phyloP scores from a whole-genome alignment of 2,797 vertebrate genomes.

The Neolamprologus multifasciatus region DNA sequence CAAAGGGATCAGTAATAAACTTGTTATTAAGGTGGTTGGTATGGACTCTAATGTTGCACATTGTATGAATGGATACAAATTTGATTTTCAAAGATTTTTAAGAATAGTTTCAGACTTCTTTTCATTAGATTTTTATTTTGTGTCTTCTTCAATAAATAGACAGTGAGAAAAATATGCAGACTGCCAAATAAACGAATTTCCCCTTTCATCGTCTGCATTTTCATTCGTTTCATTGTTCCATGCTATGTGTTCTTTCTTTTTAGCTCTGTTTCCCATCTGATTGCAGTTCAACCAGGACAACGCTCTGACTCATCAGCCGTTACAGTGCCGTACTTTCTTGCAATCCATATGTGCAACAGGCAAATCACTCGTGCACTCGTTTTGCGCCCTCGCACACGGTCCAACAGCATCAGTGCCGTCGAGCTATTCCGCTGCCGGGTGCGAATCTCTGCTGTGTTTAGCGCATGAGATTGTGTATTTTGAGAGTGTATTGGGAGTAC shows the following conservation, averaged over 20 bases:
- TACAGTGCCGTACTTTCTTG: neutral
- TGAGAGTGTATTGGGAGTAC: conserved; percentile 83
- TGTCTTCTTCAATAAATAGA: neutral
- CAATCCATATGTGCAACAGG: neutral
- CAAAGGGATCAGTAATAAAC: neutral
- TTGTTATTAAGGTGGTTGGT: neutral
- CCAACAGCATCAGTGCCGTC: neutral
- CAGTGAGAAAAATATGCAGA: neutral
- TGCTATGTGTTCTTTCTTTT: neutral
- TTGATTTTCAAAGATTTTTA: neutral
- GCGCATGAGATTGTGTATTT: conserved; percentile 73
- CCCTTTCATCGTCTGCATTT: neutral
- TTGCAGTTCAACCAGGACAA: neutral
- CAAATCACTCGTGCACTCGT: neutral
- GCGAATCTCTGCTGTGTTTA: conserved; percentile 56
- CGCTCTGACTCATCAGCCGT: neutral
- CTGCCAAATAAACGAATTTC: neutral
- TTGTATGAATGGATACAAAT: neutral
- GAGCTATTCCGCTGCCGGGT: conserved; percentile 13
- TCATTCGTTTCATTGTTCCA: neutral
- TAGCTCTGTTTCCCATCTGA: conserved; percentile 5
- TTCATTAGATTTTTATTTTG: neutral
- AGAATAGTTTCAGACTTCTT: neutral
- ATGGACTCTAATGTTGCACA: neutral
- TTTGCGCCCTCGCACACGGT: neutral